Conservation (phyloP, 2,888 invertebrate species). For the Gonocerus acuteangulatus region DNA sequence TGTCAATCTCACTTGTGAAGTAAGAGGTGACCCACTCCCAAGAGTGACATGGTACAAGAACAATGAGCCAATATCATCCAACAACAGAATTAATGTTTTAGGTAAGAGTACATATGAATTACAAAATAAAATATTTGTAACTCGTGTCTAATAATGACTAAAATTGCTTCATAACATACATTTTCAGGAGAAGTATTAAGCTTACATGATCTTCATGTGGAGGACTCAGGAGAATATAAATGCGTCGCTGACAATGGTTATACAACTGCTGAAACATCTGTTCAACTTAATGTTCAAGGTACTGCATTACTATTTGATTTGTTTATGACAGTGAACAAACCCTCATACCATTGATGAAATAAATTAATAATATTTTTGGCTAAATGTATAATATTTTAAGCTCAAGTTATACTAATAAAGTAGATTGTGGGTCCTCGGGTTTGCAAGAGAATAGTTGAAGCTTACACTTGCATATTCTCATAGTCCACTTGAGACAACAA, state of each 20-base stretch:
- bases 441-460: too few species aligned
- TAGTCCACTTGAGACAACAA: too few species aligned
- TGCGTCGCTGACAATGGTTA: conserved; percentile 75
- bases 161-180: too few species aligned
- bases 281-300: conserved; percentile 71
- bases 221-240: conserved; percentile 72
- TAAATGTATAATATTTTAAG: background rate
- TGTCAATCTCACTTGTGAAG: conserved; percentile 63
- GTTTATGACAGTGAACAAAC: too few species aligned
- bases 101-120: conserved; percentile 47
- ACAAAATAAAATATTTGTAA: too few species aligned
- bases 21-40: conserved; percentile 70
- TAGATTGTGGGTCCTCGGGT: background rate
- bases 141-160: too few species aligned
- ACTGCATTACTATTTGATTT: conserved; percentile 40
- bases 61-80: conserved; percentile 49
- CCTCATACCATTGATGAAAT: background rate
- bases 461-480: too few species aligned
- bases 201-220: conserved; percentile 54
- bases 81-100: conserved; percentile 56
- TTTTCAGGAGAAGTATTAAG: conserved; percentile 60
- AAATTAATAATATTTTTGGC: conserved; percentile 2
- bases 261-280: conserved; percentile 55
- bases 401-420: too few species aligned
- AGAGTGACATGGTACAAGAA: conserved; percentile 77